Evolutionary conservation across 2,888 invertebrate species (phyloP).

Genomic region (Argyresthia albistria): DNA sequence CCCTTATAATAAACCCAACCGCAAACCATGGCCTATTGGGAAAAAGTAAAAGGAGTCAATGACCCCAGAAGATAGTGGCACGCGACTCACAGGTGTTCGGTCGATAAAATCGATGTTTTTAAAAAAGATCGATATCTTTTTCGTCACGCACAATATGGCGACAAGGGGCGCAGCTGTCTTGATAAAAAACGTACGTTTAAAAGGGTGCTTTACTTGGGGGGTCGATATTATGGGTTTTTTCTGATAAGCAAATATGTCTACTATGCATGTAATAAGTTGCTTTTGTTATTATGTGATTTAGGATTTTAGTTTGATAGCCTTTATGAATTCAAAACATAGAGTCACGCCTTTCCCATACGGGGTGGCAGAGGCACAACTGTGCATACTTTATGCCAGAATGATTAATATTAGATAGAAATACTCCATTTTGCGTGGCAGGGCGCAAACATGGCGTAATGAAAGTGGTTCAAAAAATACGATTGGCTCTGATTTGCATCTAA

Average conservation of each 20-base stretch:
- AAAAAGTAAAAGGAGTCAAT: constrained; percentile 30
- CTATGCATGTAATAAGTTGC: constrained; percentile 12
- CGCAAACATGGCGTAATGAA: too few species aligned
- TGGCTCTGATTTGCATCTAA: too few species aligned
- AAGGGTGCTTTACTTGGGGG: neutral
- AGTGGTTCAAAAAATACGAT: too few species aligned
- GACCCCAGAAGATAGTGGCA: constrained; percentile 52
- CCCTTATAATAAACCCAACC: constrained; percentile 1
- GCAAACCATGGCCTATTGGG: neutral
- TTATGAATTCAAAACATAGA: too few species aligned
- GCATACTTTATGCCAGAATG: too few species aligned
- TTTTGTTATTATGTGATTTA: constrained; percentile 8
- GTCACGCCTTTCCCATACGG: too few species aligned
- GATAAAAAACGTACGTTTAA: constrained; percentile 16
- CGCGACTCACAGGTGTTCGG: constrained; percentile 55
- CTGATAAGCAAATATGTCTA: constrained; percentile 26
- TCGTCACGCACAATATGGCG: constrained; percentile 50
- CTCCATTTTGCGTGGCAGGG: too few species aligned
- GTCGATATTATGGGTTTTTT: constrained; percentile 14
- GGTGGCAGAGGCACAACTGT: too few species aligned
- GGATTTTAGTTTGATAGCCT: too few species aligned
- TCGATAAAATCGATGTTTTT: constrained; percentile 55
- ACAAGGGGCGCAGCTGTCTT: constrained; percentile 51
- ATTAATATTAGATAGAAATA: too few species aligned
- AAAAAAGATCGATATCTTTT: constrained; percentile 49